Evolutionary conservation across 2,113 vertebrate species (phyloP).

Genomic region (Ciconia maguari): DNA sequence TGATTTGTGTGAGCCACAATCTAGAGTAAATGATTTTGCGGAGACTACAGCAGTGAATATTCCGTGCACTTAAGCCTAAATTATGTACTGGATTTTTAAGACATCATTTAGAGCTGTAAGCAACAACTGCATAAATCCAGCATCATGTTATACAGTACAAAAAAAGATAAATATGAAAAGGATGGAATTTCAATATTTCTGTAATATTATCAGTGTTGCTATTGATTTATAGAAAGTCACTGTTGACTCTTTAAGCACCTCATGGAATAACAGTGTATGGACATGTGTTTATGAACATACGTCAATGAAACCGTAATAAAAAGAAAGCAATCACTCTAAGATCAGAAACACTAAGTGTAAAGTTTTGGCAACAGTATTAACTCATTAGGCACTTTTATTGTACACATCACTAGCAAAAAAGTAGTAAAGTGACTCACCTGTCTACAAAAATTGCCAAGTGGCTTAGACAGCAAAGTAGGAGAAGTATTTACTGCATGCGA

Average conservation of each 20-base stretch:
- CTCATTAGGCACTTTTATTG: background rate
- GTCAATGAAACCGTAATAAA: background rate
- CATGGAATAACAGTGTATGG: background rate
- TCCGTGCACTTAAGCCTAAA: background rate
- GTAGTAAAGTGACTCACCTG: background rate
- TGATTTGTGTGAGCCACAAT: background rate
- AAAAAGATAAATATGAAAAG: background rate
- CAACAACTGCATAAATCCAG: background rate
- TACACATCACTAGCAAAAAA: background rate
- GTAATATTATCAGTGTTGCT: background rate
- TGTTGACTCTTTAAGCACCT: background rate
- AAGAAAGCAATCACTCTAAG: background rate
- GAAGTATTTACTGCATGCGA: background rate
- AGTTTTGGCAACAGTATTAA: background rate
- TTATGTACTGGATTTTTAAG: background rate
- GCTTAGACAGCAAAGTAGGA: background rate
- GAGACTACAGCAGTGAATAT: background rate
- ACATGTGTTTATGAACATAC: background rate
- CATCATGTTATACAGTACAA: background rate
- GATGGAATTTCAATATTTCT: background rate
- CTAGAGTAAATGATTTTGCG: background rate
- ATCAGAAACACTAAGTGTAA: background rate
- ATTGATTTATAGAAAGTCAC: background rate
- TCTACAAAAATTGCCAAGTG: background rate
- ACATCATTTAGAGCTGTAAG: background rate